Evolutionary conservation across 2,888 invertebrate genomes (phyloP).

Genomic region (Cryptocheilus praepositus): DNA sequence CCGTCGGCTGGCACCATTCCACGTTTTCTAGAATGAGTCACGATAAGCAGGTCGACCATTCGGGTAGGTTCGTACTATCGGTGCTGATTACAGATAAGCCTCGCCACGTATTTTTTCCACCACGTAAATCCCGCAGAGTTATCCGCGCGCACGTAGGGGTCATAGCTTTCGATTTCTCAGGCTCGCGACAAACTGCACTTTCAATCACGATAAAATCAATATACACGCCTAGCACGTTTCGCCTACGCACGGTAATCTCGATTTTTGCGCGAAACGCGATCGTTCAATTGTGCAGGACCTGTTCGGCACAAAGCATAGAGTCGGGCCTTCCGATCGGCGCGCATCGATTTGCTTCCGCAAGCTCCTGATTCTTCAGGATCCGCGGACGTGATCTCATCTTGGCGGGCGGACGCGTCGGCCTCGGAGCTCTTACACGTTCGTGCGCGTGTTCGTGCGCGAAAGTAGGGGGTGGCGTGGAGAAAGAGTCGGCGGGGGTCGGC

Average conservation of each 20-base stretch:
- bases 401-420: constrained; percentile 35
- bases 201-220: background rate
- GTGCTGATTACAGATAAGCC: constrained; percentile 5
- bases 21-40: constrained; percentile 49
- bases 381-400: constrained; percentile 24
- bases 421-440: constrained; percentile 10
- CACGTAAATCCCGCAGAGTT: no score
- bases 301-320: no score
- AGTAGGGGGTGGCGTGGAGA: constrained; percentile 22
- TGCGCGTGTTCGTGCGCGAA: no score
- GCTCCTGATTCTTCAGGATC: constrained; percentile 37
- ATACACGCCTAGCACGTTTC: background rate
- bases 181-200: no score
- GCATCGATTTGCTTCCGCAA: constrained; percentile 28
- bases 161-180: no score
- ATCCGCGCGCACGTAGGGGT: no score
- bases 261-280: constrained; percentile 2
- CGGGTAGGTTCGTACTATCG: constrained; percentile 10
- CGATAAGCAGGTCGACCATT: constrained; percentile 41
- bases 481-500: no score
- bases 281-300: background rate
- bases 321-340: no score
- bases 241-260: background rate
- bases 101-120: no score
- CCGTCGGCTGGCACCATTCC: constrained; percentile 53